Evolutionary conservation across 2,888 invertebrate genomes (phyloP), one percentile per base, ranked within the genome.

Genomic region (Pollenia labialis): DNA sequence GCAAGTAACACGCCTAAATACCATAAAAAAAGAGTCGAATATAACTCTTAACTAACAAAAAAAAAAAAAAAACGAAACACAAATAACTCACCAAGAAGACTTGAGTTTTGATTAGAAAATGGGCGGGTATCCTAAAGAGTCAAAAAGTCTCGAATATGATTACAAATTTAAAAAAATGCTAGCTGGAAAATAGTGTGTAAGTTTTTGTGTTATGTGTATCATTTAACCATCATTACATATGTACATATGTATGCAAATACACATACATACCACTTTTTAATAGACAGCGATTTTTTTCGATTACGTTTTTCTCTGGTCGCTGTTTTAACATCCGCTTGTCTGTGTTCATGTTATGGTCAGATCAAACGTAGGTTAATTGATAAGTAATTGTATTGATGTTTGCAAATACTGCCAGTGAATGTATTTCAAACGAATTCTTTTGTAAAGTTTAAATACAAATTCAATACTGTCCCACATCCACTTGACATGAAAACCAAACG

Each of bases 361-460:
- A 18, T 74, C 72, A 56, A 66, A 66, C 74, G 81, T 74, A 6
- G 74, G 48, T 56, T 66, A 81, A 74, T 74, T 81, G 56, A 81
- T 74, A 74, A 81, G 81, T 66, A 58, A 74, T 79, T 69, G 12
- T 18, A 42, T 42, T 50, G 42, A 8, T 23, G 18, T 56, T 62
- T 60, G 2, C 10, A 14, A 1, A 18, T 42, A 14, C 4, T 16
- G 16, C 48, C n/a, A 23, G 23, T 46, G 7, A 23, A 56, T 62
- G 10, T 8, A 10, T n/a, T n/a, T 9, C 10, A 60, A 60, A 8
- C n/a, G 16, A 60, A 60, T 60, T 60, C 6, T 60, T 60, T 14
- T 14, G 1, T 42, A 14, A 40, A n/a, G 9, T 58, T 64, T 2
- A 40, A 18, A 66, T 44, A 12, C 42, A 50, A 62, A 8, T 44